Conservation (phyloP, 2,888 invertebrate species). For the Drosophila incognita region DNA sequence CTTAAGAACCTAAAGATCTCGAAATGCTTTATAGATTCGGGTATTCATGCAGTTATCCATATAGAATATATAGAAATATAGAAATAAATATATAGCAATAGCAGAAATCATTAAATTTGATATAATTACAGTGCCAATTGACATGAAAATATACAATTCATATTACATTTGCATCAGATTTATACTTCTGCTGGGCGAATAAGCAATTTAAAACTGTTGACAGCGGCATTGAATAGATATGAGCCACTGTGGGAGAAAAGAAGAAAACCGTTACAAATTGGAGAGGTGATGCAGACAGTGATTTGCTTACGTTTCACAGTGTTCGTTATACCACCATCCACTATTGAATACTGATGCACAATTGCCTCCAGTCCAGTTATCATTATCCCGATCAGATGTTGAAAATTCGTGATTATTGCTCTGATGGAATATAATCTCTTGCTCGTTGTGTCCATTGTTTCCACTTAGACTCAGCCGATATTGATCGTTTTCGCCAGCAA, state of each 20-base stretch:
- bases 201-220: neutral
- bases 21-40: neutral
- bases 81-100: no score
- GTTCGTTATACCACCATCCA: neutral
- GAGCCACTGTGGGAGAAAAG: neutral
- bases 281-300: neutral
- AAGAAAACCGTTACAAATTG: neutral
- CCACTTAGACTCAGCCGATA: neutral
- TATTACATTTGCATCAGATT: neutral
- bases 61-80: no score
- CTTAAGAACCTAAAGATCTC: neutral
- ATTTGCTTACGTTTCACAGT: accelerated
- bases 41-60: neutral
- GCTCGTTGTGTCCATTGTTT: no score
- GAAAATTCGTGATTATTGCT: neutral
- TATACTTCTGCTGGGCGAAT: accelerated
- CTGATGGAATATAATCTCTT: no score
- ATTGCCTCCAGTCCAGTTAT: accelerated
- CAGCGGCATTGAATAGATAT: no score
- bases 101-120: neutral
- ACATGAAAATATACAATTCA: no score
- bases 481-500: neutral
- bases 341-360: accelerated
- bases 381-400: neutral
- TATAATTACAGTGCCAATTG: neutral